Conservation (phyloP, 1,140 invertebrate species). For the Copidosoma floridanum region DNA sequence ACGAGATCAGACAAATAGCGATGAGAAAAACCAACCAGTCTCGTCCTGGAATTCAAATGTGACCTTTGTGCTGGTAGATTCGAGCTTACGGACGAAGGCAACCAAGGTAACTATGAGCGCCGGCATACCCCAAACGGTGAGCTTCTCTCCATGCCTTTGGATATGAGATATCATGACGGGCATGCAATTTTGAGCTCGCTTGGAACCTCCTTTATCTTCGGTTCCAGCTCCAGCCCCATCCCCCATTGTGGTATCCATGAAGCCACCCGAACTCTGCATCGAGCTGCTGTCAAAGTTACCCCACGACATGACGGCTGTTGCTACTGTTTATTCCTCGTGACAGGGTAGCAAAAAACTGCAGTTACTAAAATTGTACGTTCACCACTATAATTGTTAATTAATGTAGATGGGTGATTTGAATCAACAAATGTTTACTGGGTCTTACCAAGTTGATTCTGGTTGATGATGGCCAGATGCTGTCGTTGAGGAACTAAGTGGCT, state of each 20-base stretch:
- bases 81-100: slow-evolving; percentile 38
- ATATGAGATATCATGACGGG: slow-evolving; percentile 46
- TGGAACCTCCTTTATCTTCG: slow-evolving; percentile 28
- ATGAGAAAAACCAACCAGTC: slow-evolving; percentile 37
- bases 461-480: no score
- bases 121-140: slow-evolving; percentile 35
- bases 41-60: slow-evolving; percentile 47
- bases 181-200: slow-evolving; percentile 37
- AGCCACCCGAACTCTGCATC: slow-evolving; percentile 17
- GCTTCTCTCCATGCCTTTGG: slow-evolving; percentile 28
- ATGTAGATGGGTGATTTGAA: no score
- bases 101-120: slow-evolving; percentile 37
- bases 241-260: slow-evolving; percentile 30
- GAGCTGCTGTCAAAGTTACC: slow-evolving; percentile 33
- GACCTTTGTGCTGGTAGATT: slow-evolving; percentile 44
- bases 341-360: no score
- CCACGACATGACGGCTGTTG: slow-evolving; percentile 32
- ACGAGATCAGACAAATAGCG: not conserved
- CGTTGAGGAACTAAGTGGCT: no score
- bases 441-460: no score
- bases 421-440: no score
- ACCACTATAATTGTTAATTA: no score
- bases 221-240: slow-evolving; percentile 6
- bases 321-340: no score
- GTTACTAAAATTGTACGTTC: no score